These are phyloP conservation scores for Uropetala carovei DNA, from an alignment of 2,888 invertebrate genomes.

Conservation along the genomic window DNA sequence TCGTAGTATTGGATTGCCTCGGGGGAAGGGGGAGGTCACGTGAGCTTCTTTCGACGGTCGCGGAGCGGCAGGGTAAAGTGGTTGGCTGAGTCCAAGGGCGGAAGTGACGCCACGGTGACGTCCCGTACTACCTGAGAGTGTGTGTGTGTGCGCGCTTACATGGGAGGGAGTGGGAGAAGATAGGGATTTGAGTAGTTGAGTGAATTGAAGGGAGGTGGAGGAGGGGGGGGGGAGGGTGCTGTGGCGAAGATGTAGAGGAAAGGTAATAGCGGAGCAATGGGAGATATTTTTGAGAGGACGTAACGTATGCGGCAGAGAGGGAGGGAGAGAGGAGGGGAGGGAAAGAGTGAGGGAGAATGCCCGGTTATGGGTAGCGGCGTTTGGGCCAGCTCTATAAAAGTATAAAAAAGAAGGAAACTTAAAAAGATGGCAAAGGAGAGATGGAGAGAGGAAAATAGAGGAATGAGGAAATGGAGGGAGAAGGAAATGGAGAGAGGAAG, in stretches of 20 bases:
- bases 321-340: constrained; percentile 1
- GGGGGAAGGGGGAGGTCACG: background rate
- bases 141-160: background rate
- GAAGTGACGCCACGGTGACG: constrained; percentile 38
- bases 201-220: constrained; percentile 6
- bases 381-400: constrained; percentile 61
- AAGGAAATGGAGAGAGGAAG: background rate
- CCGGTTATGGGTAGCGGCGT: constrained; percentile 63
- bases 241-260: background rate
- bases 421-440: constrained; percentile 63
- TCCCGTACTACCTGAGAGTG: constrained; percentile 53
- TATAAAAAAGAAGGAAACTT: constrained; percentile 57
- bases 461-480: too few relatives aligned
- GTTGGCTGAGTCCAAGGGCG: constrained; percentile 39
- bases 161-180: background rate
- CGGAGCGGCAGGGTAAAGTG: constrained; percentile 41
- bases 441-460: background rate
- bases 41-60: constrained; percentile 41
- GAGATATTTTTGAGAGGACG: constrained; percentile 30
- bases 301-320: constrained; percentile 23
- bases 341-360: background rate
- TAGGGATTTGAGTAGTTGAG: constrained; percentile 17
- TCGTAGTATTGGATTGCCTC: constrained; percentile 26
- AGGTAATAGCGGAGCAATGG: constrained; percentile 19
- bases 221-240: too few relatives aligned